Conservation (phyloP, 2,888 invertebrate genomes). For the Palloptera scutellata region DNA sequence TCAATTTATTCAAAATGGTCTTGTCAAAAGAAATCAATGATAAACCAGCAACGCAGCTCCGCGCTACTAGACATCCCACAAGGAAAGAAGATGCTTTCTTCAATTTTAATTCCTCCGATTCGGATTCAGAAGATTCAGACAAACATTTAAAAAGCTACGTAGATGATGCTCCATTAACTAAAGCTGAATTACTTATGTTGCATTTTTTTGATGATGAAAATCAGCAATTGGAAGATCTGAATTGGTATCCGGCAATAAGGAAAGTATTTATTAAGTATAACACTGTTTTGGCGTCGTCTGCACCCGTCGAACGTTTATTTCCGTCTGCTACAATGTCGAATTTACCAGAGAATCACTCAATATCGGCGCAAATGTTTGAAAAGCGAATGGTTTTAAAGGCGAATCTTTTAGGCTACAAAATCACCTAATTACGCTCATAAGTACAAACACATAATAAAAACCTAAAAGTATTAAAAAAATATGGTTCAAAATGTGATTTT, state of each 20-base stretch:
- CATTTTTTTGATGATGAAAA: slow-evolving; percentile 12
- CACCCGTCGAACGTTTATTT: slow-evolving; percentile 9
- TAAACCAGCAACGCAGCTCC: slow-evolving; percentile 1
- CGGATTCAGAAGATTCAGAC: background rate
- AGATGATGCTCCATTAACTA: background rate
- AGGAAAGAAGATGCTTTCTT: slow-evolving; percentile 13
- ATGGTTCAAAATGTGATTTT: too few relatives aligned
- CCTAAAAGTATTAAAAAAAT: too few relatives aligned
- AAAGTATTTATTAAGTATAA: slow-evolving; percentile 7
- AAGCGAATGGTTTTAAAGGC: background rate
- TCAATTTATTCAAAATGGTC: background rate
- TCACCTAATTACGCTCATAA: too few relatives aligned
- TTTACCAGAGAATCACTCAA: background rate
- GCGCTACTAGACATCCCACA: background rate
- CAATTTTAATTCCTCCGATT: background rate
- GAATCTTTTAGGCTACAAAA: too few relatives aligned
- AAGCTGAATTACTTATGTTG: slow-evolving; percentile 15
- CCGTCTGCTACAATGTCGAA: background rate
- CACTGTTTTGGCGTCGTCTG: slow-evolving; percentile 9
- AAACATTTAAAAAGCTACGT: background rate
- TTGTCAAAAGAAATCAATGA: slow-evolving; percentile 6
- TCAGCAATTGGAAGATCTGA: background rate
- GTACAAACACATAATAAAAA: too few relatives aligned
- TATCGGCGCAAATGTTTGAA: background rate
- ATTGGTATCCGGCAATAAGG: slow-evolving; percentile 3